Conservation (phyloP, 2,888 invertebrate species). For the Amphipyra berbera region DNA sequence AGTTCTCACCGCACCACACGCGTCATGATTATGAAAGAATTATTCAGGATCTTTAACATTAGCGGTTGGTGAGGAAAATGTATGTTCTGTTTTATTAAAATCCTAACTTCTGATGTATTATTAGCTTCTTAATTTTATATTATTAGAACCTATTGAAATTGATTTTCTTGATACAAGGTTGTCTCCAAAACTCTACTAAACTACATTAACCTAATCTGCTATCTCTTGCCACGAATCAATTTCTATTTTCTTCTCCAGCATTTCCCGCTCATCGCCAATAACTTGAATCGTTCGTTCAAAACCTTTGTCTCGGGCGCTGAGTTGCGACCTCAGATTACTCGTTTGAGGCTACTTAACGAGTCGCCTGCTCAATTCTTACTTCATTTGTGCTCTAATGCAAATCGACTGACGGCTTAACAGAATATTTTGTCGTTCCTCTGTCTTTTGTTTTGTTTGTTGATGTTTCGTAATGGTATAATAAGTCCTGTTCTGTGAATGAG, state of each 20-base stretch:
- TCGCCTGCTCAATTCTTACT: conserved; percentile 58
- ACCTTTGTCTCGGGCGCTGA: conserved; percentile 63
- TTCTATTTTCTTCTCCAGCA: background rate
- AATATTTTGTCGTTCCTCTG: conserved; percentile 51
- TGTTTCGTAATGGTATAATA: conserved; percentile 45
- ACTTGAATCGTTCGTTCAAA: conserved; percentile 34
- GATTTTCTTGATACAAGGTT: too few relatives aligned
- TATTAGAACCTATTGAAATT: too few relatives aligned
- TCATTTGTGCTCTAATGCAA: conserved; percentile 62
- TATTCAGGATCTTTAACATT: too few relatives aligned
- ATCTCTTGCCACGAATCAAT: conserved; percentile 3
- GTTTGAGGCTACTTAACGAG: conserved; percentile 77
- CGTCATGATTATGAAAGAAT: too few relatives aligned
- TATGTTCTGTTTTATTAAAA: too few relatives aligned
- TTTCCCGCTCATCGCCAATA: conserved; percentile 29
- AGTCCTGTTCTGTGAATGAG: conserved; percentile 19
- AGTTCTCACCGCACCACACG: too few relatives aligned
- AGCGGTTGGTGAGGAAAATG: too few relatives aligned
- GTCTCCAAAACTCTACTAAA: too few relatives aligned
- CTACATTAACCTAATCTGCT: too few relatives aligned
- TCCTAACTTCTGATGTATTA: too few relatives aligned
- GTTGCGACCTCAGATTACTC: conserved; percentile 71
- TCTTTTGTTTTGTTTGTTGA: conserved; percentile 45
- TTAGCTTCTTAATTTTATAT: too few relatives aligned
- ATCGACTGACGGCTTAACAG: conserved; percentile 56